Evolutionary conservation across 2,888 invertebrate species (phyloP), one percentile per base, ranked within the genome.

Genomic region (Beris morrisii): DNA sequence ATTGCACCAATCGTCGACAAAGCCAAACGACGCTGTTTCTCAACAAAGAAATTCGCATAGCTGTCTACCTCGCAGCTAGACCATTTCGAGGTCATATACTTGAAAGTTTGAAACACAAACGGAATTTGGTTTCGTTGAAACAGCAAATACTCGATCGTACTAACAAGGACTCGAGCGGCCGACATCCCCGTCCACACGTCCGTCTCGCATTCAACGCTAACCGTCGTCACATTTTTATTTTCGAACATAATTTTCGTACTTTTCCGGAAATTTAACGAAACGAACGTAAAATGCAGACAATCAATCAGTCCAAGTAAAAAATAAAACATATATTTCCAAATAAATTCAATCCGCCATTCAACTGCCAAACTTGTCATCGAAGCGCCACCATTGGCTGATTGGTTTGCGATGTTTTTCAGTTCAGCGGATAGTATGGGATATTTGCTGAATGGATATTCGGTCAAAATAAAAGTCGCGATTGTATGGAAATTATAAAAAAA

Each of bases 81-180:
- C 76, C 78, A 79, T 57, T 75, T 76, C 4, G 74, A 74, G 4
- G 79, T 72, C 66, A 76, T 74, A 67, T 76, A 76, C 70, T 77
- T 77, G 66, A 76, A 79, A 4, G 78, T 79, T 70, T 75, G 77
- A 57, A 75, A 80, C 3, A 77, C 77, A 61, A 80, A 77, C 1
- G 79, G 80, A 59, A 80, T 80, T 71, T 80, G 79, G 67, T 78
- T 76, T 4, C 80, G 74, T 65, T 80, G 79, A 48, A 73, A 80
- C 0, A 80, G 69, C 0, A 80, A 69, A 32, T 76, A 77, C 57
- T 80, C 79, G 0, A 79, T 75, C 38, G 74, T 71, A 63, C 74
- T 76, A 0, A 77, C 75, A 52, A 77, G 70, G 6, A 61, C 13
- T 50, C 77, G 74, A 0, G 78, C 77, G 4, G 70, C 69, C 1